Conservation (phyloP, 2,113 vertebrate genomes). For the Lutjanus erythropterus region DNA sequence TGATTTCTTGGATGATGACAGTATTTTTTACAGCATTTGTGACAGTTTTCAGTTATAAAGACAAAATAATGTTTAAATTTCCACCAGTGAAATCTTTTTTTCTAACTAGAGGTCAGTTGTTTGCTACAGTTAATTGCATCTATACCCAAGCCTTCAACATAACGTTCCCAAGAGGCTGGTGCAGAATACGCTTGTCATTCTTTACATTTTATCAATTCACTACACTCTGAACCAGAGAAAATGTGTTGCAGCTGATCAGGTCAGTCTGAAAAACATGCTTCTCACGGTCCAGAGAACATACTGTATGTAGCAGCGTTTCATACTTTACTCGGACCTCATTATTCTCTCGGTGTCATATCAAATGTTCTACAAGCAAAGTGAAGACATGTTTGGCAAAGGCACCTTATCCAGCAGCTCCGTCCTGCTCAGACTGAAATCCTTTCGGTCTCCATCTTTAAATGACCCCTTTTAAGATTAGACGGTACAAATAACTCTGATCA, state of each 20-base stretch:
- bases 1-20: too few relatives aligned
- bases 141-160: neutral
- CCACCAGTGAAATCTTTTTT: too few relatives aligned
- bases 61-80: too few relatives aligned
- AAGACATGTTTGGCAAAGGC: slow-evolving; percentile 31
- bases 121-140: too few relatives aligned
- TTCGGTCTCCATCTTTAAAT: neutral
- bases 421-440: neutral
- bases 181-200: neutral
- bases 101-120: too few relatives aligned
- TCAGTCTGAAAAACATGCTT: slow-evolving; percentile 17
- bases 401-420: slow-evolving; percentile 8
- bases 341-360: slow-evolving; percentile 34
- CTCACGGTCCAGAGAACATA: slow-evolving; percentile 33
- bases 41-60: too few relatives aligned
- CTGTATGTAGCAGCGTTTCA: neutral
- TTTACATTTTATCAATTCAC: slow-evolving; percentile 21
- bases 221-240: slow-evolving; percentile 40
- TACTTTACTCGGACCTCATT: slow-evolving; percentile 31
- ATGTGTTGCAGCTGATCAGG: slow-evolving; percentile 35
- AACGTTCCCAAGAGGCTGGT: neutral
- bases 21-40: too few relatives aligned
- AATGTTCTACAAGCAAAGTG: slow-evolving; percentile 36
- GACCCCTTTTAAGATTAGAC: too few relatives aligned
- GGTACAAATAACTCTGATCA: slow-evolving; percentile 27